Evolutionary conservation across 2,113 vertebrate species (phyloP).

Genomic region (Calypte anna): DNA sequence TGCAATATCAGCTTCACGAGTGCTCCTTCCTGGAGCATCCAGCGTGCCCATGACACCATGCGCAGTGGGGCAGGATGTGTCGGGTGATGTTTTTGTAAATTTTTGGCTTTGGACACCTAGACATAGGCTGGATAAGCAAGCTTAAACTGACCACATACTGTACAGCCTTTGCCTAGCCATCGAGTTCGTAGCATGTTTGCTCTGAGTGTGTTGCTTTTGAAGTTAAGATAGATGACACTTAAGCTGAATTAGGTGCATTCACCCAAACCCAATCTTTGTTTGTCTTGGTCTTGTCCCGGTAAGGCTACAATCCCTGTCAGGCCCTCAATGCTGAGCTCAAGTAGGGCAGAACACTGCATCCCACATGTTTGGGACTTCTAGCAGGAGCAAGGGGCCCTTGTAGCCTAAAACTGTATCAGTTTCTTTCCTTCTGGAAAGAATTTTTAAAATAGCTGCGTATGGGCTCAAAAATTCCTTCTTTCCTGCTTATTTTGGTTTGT

Average conservation of each 20-base stretch:
- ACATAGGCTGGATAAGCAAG: not conserved
- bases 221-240: not conserved
- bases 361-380: accelerated
- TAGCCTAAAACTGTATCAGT: accelerated
- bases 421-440: not conserved
- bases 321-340: not conserved
- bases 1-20: accelerated
- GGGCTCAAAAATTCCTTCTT: not conserved
- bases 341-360: not conserved
- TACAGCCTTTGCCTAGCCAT: not conserved
- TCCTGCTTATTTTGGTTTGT: not conserved
- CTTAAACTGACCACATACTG: not conserved
- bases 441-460: not conserved
- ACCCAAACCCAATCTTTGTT: not conserved
- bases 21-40: not conserved
- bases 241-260: not conserved
- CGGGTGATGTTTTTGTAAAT: not conserved
- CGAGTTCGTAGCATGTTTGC: accelerated
- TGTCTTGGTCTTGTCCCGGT: not conserved
- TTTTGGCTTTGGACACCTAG: not conserved
- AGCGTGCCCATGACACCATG: not conserved
- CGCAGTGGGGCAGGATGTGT: not conserved
- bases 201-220: not conserved
- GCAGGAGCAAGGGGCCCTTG: not conserved
- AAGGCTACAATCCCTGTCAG: not conserved